Percentiles rank a stretch among this genome's conserved stretches.
Conservation (phyloP, 1,140 invertebrate genomes). For the Drosophila pallidifrons region DNA sequence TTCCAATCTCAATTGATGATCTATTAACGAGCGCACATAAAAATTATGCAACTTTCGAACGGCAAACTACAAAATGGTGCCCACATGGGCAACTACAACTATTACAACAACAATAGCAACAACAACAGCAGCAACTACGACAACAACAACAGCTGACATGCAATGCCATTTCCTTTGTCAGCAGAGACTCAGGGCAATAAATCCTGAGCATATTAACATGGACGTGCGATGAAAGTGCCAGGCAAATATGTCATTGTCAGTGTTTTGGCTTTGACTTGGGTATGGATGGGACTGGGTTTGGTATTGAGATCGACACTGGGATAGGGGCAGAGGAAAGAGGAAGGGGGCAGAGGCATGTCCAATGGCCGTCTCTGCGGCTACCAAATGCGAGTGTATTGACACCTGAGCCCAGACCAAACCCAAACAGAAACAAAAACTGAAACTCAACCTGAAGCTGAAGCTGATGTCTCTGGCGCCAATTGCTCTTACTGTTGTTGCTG, state of each 20-base stretch:
- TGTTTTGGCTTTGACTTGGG: conserved; percentile 33
- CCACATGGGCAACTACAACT: conserved; percentile 35
- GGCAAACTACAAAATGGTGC: conserved; percentile 72
- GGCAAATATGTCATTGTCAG: conserved; percentile 83
- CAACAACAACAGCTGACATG: conserved; percentile 51
- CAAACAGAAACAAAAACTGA: conserved; percentile 47
- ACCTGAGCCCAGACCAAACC: conserved; percentile 60
- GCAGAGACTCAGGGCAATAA: conserved; percentile 56
- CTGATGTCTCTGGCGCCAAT: conserved; percentile 44
- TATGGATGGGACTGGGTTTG: conserved; percentile 30
- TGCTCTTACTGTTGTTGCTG: conserved; percentile 19
- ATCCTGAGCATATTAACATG: conserved; percentile 80
- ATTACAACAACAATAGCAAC: conserved; percentile 4
- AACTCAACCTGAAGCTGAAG: conserved; percentile 2
- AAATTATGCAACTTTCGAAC: conserved; percentile 74
- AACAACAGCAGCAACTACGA: conserved; percentile 30
- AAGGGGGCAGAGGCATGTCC: conserved; percentile 16
- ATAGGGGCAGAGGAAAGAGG: conserved; percentile 3
- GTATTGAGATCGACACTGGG: conserved; percentile 21
- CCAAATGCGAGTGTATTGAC: conserved; percentile 71
- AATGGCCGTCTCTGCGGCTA: conserved; percentile 67
- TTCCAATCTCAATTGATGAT: conserved; percentile 77
- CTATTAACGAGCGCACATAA: conserved; percentile 77
- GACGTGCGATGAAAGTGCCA: conserved; percentile 81
- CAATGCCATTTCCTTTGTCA: conserved; percentile 81